Conservation (phyloP, 1,140 invertebrate species). For the Lamellibrachia luymesi region DNA sequence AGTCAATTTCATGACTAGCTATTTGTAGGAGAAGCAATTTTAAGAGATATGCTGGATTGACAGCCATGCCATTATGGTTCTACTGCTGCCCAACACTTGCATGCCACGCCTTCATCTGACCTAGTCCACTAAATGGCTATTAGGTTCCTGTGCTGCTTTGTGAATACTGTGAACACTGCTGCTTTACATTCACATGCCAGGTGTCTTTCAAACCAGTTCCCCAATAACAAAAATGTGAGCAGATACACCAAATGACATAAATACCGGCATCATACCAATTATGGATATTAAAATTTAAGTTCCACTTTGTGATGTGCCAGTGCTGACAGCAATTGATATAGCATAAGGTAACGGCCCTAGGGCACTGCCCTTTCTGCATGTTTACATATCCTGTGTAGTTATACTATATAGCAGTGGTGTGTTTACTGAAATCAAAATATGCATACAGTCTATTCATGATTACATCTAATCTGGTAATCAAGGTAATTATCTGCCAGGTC, state of each 20-base stretch:
- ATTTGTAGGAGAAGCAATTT: neutral
- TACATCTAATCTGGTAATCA: neutral
- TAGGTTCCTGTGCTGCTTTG: neutral
- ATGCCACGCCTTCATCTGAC: neutral
- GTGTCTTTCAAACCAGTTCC: neutral
- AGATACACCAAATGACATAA: neutral
- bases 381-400: neutral
- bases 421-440: conserved; percentile 1
- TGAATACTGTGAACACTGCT: neutral
- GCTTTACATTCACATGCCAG: neutral
- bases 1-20: neutral
- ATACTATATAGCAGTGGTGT: neutral
- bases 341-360: neutral
- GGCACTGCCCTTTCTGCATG: neutral
- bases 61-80: neutral
- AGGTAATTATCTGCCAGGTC: neutral
- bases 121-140: neutral
- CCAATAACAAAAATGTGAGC: neutral
- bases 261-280: neutral
- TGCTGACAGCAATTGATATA: neutral
- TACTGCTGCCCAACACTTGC: neutral
- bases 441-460: neutral
- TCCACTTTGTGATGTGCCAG: neutral
- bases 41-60: neutral
- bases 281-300: neutral